phyloP scores from a whole-genome alignment of 2,797 vertebrate genomes.

The Gymnopithys bicolor region DNA sequence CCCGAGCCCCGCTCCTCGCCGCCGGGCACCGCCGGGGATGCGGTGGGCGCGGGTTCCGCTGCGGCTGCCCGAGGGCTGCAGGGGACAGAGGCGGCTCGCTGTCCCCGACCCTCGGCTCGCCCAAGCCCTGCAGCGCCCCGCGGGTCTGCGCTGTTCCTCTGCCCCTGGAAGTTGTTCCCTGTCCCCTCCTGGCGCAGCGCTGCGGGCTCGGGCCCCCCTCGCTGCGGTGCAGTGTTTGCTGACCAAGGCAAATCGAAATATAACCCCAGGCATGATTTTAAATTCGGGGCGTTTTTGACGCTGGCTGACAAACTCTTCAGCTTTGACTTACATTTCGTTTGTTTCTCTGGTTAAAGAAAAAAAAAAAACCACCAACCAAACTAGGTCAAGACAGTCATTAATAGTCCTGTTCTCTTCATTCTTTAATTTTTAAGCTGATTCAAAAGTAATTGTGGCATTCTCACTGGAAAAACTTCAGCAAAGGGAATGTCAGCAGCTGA shows the following conservation, averaged over 20 bases:
- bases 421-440: neutral
- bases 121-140: neutral
- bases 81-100: accelerated
- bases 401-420: neutral
- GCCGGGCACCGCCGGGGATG: neutral
- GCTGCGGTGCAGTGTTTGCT: neutral
- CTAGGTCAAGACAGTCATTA: neutral
- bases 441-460: neutral
- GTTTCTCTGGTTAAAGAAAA: neutral
- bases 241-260: neutral
- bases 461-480: neutral
- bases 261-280: neutral
- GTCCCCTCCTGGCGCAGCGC: neutral
- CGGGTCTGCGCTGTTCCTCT: accelerated
- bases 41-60: neutral
- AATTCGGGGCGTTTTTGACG: neutral
- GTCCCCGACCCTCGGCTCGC: too few relatives aligned
- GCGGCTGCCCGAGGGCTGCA: neutral
- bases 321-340: neutral
- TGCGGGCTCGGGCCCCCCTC: neutral
- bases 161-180: too few relatives aligned
- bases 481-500: neutral
- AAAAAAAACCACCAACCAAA: neutral
- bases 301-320: neutral
- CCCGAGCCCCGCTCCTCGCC: neutral